Conservation (phyloP, 1,140 invertebrate species). For the Leptopilina boulardi region DNA sequence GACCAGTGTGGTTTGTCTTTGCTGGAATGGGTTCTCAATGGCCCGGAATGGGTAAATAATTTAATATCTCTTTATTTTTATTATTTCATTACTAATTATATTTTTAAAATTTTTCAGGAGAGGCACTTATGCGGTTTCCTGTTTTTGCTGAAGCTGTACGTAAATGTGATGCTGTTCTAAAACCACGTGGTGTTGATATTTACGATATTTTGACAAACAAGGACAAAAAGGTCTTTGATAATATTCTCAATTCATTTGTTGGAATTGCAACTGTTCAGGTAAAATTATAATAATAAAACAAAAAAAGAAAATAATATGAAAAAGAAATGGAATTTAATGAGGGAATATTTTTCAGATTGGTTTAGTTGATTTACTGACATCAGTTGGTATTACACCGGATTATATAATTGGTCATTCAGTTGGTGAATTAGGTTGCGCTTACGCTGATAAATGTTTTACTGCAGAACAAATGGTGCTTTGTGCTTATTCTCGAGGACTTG, state of each 20-base stretch:
- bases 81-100: no score
- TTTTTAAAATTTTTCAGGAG: slow-evolving; percentile 50
- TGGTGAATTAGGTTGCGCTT: slow-evolving; percentile 88
- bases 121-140: slow-evolving; percentile 79
- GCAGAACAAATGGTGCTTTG: slow-evolving; percentile 87
- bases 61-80: not conserved
- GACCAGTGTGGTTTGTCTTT: slow-evolving; percentile 92
- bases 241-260: slow-evolving; percentile 92
- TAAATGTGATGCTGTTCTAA: slow-evolving; percentile 84
- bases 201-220: slow-evolving; percentile 86
- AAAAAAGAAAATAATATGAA: not conserved
- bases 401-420: slow-evolving; percentile 89
- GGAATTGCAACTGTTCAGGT: slow-evolving; percentile 91
- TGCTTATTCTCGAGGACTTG: slow-evolving; percentile 90
- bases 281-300: slow-evolving; percentile 36
- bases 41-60: slow-evolving; percentile 84
- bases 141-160: slow-evolving; percentile 80
- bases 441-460: slow-evolving; percentile 88
- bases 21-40: slow-evolving; percentile 95
- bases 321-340: not conserved
- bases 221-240: slow-evolving; percentile 86
- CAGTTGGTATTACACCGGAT: slow-evolving; percentile 82
- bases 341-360: slow-evolving; percentile 77
- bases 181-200: slow-evolving; percentile 86
- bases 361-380: slow-evolving; percentile 83